Evolutionary conservation across 2,113 vertebrate species (phyloP).

Genomic region (Azemiops feae): DNA sequence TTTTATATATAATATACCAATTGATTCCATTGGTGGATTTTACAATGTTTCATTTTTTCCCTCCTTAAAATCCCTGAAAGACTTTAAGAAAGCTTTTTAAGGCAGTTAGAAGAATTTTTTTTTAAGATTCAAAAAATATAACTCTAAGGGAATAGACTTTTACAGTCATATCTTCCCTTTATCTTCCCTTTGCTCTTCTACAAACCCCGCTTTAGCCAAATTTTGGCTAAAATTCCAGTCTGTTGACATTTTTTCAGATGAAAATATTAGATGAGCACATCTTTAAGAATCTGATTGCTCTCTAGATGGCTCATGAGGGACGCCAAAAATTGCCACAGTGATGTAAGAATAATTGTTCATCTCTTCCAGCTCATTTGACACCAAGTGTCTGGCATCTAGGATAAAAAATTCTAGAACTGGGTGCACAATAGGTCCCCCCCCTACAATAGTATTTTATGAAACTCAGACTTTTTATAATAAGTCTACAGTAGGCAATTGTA

Average conservation of each 20-base stretch:
- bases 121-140: not conserved
- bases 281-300: conserved; percentile 34
- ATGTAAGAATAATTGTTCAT: conserved; percentile 14
- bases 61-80: not conserved
- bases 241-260: conserved; percentile 26
- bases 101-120: not conserved
- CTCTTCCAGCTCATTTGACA: conserved; percentile 1
- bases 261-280: conserved; percentile 19
- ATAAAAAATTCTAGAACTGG: conserved; percentile 22
- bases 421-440: not conserved
- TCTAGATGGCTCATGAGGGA: conserved; percentile 12
- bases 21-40: not conserved
- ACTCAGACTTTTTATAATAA: not conserved
- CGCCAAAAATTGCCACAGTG: conserved; percentile 15
- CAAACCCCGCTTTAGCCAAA: not conserved
- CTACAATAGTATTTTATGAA: not conserved
- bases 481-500: not conserved
- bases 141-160: conserved; percentile 11
- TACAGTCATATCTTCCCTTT: conserved; percentile 16
- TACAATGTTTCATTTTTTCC: not conserved
- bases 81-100: not conserved
- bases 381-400: not conserved
- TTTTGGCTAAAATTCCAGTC: conserved; percentile 19
- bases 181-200: conserved; percentile 8
- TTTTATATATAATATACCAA: not conserved